These are phyloP conservation scores for Pollenia amentaria DNA, from an alignment of 2,888 invertebrate genomes.

Conservation along the genomic window DNA sequence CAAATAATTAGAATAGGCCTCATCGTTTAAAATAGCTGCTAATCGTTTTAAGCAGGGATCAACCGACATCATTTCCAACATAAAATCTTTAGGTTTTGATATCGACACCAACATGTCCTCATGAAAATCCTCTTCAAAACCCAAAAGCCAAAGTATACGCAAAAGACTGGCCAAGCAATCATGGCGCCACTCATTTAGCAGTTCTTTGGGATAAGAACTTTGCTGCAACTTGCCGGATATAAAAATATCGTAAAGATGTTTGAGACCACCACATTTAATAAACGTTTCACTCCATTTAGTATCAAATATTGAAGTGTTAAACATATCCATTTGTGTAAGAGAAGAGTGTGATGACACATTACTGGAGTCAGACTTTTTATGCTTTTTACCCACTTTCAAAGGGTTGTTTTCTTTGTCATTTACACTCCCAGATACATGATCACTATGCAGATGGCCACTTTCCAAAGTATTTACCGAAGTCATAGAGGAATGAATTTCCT, in stretches of 20 bases:
- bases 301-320: constrained; percentile 64
- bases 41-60: constrained; percentile 93
- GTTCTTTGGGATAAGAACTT: constrained; percentile 88
- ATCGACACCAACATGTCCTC: constrained; percentile 87
- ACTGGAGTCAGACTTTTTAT: constrained; percentile 73
- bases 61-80: constrained; percentile 94
- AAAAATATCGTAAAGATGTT: constrained; percentile 95
- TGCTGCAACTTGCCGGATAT: constrained; percentile 93
- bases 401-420: constrained; percentile 81
- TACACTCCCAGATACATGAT: constrained; percentile 71
- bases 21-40: constrained; percentile 94
- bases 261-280: constrained; percentile 93
- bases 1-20: constrained; percentile 87
- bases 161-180: constrained; percentile 95
- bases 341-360: constrained; percentile 54
- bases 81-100: constrained; percentile 86
- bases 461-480: constrained; percentile 68
- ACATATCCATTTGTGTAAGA: constrained; percentile 49
- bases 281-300: constrained; percentile 91
- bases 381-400: constrained; percentile 69
- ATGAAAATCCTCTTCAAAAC: constrained; percentile 87
- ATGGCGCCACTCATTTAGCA: constrained; percentile 93
- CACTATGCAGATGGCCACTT: constrained; percentile 66
- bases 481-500: constrained; percentile 72
- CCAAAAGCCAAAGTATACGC: constrained; percentile 94